These are phyloP conservation scores for Chorisops tibialis DNA, from an alignment of 2,888 invertebrate genomes.

Conservation along the genomic window DNA sequence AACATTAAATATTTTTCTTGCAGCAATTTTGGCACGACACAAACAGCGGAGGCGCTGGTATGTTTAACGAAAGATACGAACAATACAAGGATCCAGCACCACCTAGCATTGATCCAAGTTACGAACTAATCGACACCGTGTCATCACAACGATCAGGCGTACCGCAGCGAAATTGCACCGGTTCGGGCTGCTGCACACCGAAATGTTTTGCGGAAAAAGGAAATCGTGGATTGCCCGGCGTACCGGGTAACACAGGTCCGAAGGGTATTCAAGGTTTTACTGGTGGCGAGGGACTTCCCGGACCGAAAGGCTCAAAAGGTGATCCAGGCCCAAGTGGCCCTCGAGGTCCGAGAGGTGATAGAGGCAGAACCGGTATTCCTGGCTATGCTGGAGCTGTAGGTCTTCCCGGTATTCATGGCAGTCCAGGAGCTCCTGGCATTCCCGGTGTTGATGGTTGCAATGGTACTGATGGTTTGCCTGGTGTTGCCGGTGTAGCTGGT, in stretches of 20 bases:
- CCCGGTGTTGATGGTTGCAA: conserved; percentile 94
- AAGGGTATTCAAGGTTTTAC: conserved; percentile 77
- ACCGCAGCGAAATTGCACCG: conserved; percentile 62
- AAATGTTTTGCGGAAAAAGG: conserved; percentile 90
- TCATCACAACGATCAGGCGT: conserved; percentile 42
- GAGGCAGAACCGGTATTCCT: conserved; percentile 81
- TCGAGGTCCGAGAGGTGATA: conserved; percentile 78
- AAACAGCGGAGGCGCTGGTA: conserved; percentile 43
- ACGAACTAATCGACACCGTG: conserved; percentile 47
- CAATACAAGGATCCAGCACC: conserved; percentile 39
- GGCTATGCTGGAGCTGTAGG: conserved; percentile 73
- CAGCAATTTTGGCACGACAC: conserved; percentile 53
- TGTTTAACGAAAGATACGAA: conserved; percentile 38
- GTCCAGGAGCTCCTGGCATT: conserved; percentile 68
- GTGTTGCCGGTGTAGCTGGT: conserved; percentile 67
- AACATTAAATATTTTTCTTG: conserved; percentile 12
- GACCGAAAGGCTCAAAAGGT: conserved; percentile 86
- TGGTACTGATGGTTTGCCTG: conserved; percentile 84
- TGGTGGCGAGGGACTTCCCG: conserved; percentile 80
- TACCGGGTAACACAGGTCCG: conserved; percentile 67
- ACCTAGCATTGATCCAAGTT: conserved; percentile 44
- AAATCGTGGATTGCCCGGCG: conserved; percentile 71
- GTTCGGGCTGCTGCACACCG: conserved; percentile 69
- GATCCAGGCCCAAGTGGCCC: conserved; percentile 79
- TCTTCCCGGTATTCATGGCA: conserved; percentile 46